Evolutionary conservation across 2,888 invertebrate genomes (phyloP).

Genomic region (Tineola bisselliella): DNA sequence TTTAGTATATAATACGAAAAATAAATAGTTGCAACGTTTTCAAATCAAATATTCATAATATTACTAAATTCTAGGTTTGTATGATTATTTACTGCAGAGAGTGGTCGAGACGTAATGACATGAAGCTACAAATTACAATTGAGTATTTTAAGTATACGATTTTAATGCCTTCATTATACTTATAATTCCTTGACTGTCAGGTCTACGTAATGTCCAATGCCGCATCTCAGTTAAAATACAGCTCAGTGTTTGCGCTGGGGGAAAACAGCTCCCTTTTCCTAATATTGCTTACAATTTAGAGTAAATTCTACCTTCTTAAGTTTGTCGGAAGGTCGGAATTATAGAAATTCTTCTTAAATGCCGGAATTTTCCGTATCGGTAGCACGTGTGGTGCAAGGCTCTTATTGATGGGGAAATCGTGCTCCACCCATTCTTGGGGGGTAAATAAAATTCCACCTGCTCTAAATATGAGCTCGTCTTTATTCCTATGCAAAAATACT

Average conservation of each 20-base stretch:
- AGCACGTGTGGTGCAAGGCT: slow-evolving; percentile 59
- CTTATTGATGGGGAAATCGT: slow-evolving; percentile 51
- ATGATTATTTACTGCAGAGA: too few species aligned
- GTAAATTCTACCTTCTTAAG: not conserved
- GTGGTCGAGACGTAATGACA: too few species aligned
- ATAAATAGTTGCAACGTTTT: too few species aligned
- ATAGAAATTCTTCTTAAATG: slow-evolving; percentile 2
- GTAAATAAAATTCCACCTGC: slow-evolving; percentile 55
- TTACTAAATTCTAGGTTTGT: too few species aligned
- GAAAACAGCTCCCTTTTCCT: slow-evolving; percentile 46
- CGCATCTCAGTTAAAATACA: slow-evolving; percentile 31
- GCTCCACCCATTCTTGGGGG: slow-evolving; percentile 37
- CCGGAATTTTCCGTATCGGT: slow-evolving; percentile 50
- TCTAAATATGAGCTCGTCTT: slow-evolving; percentile 42
- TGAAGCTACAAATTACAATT: too few species aligned
- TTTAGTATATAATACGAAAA: too few species aligned
- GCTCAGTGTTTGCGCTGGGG: slow-evolving; percentile 56
- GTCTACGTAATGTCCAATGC: not conserved
- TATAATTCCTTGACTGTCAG: not conserved
- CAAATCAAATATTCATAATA: too few species aligned
- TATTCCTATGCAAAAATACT: slow-evolving; percentile 33
- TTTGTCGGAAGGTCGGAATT: slow-evolving; percentile 3
- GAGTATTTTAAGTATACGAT: not conserved
- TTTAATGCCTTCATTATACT: not conserved
- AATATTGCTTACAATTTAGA: slow-evolving; percentile 18